Conservation (phyloP, 2,888 invertebrate genomes). For the Lagria hirta region DNA sequence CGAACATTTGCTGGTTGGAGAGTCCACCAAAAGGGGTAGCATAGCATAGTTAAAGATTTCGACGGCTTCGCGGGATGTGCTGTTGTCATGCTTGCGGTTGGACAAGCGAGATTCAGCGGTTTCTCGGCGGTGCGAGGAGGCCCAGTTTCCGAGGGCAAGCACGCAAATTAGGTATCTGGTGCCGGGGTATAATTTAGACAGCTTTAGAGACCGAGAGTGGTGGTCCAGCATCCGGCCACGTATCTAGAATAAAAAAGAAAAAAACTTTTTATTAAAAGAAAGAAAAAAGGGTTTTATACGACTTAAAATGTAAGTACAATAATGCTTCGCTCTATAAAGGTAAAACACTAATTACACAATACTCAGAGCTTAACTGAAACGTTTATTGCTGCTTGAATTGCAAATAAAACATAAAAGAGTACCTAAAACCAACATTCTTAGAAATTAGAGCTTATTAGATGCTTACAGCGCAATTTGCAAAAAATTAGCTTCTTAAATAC, state of each 20-base stretch:
- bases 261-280: no score
- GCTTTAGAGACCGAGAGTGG: slow-evolving; percentile 70
- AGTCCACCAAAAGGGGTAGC: slow-evolving; percentile 65
- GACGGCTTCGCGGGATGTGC: slow-evolving; percentile 51
- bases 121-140: slow-evolving; percentile 55
- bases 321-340: no score
- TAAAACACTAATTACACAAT: no score
- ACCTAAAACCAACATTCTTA: no score
- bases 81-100: slow-evolving; percentile 57
- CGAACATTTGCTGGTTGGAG: slow-evolving; percentile 74
- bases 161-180: slow-evolving; percentile 86
- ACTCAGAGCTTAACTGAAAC: no score
- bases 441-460: no score
- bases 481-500: no score
- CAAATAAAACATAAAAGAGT: no score
- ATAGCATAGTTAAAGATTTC: slow-evolving; percentile 60
- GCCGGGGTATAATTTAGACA: slow-evolving; percentile 74
- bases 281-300: no score
- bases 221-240: slow-evolving; percentile 75
- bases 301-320: no score
- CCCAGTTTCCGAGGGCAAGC: slow-evolving; percentile 79
- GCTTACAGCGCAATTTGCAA: no score
- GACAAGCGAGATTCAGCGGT: slow-evolving; percentile 60
- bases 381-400: no score
- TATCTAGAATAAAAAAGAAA: slow-evolving; percentile 70